Percentiles rank a stretch among this genome's conserved stretches.
Conservation (phyloP, 2,113 vertebrate genomes). For the Carassius gibelio region DNA sequence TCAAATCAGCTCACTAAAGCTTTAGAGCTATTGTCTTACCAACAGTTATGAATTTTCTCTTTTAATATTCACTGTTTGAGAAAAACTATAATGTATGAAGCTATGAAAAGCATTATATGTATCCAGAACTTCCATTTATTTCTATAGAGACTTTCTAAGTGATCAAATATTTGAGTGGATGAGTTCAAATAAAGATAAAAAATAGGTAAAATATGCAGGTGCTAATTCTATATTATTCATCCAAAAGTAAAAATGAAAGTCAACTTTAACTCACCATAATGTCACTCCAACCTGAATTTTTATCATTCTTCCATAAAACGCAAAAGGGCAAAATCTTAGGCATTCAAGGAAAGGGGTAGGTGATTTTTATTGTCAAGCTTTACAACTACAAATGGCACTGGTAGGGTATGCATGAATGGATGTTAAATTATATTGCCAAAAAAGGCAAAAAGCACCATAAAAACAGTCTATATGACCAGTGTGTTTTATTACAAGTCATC, state of each 20-base stretch:
- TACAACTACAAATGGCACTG: neutral
- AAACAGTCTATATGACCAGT: too few relatives aligned
- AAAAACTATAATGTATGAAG: neutral
- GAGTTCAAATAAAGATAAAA: neutral
- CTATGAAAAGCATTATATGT: neutral
- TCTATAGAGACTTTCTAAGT: neutral
- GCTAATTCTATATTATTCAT: too few relatives aligned
- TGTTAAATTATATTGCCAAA: neutral
- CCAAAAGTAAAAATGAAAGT: too few relatives aligned
- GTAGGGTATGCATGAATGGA: neutral
- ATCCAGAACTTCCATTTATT: neutral
- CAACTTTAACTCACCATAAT: neutral
- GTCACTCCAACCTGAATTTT: neutral
- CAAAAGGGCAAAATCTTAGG: neutral
- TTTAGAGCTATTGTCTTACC: neutral
- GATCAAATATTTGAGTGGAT: neutral
- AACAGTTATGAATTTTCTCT: constrained; percentile 22
- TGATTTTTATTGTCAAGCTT: neutral
- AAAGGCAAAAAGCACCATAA: neutral
- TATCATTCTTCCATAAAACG: neutral
- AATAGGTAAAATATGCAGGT: neutral
- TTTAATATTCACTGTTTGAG: constrained; percentile 4
- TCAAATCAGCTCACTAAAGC: constrained; percentile 9
- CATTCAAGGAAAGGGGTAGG: neutral
- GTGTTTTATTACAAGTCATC: neutral